phyloP scores from a whole-genome alignment of 2,888 invertebrate species.

The Muscina levida region DNA sequence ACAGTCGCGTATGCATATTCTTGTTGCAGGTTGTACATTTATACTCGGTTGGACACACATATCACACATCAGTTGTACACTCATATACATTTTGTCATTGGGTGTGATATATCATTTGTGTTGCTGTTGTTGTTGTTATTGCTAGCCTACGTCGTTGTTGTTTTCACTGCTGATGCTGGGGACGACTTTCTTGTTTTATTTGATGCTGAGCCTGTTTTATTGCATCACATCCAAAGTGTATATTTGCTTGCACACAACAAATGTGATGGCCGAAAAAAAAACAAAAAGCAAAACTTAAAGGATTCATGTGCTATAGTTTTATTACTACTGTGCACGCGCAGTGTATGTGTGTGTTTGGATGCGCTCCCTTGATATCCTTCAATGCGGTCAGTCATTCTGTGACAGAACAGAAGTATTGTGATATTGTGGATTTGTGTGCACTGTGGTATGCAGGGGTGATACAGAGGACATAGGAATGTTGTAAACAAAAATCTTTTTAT shows the following conservation, averaged over 20 bases:
- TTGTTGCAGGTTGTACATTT: no score
- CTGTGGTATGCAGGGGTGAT: background rate
- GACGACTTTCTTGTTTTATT: constrained; percentile 1
- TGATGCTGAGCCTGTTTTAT: constrained; percentile 45
- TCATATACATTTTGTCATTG: background rate
- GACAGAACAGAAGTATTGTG: constrained; percentile 2
- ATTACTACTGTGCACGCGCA: no score
- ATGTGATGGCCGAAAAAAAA: constrained; percentile 7
- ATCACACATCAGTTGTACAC: background rate
- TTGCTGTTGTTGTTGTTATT: background rate
- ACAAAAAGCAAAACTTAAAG: constrained; percentile 38
- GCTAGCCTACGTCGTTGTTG: constrained; percentile 9
- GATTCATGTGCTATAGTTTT: constrained; percentile 8
- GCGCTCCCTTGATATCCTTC: background rate
- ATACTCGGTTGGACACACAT: background rate
- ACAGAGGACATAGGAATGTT: no score
- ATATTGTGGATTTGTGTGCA: background rate
- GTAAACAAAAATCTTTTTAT: no score
- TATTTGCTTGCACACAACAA: constrained; percentile 37
- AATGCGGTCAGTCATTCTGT: background rate
- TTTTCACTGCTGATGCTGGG: background rate
- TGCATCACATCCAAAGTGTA: constrained; percentile 41
- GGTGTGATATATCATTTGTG: constrained; percentile 28
- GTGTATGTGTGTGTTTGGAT: background rate
- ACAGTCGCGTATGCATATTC: background rate